Evolutionary conservation across 2,113 vertebrate species (phyloP), one percentile per base, ranked within the genome.

Genomic region (Turnix velox): DNA sequence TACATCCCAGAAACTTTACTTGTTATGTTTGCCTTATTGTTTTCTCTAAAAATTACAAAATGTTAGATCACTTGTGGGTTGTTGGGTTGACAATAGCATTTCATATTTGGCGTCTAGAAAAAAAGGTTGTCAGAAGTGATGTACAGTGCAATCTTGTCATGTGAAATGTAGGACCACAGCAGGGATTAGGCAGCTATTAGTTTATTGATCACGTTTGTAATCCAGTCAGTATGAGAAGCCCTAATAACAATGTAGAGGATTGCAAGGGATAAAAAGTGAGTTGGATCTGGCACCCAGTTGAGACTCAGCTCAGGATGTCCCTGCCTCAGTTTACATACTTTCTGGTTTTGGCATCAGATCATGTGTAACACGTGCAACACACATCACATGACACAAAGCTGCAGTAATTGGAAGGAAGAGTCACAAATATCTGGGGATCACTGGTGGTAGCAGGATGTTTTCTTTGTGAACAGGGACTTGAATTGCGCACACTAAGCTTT

Each of bases 401-500:
- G 20, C 17, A 33, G 22, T 24, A 27, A 5, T 46, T 8, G n/a
- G 27, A 43, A 49, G 24, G 9, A 16, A 9, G 25, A 18, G 12
- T 46, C n/a, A 6, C n/a, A 39, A 2, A 58, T 76, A 45, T 15
- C n/a, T 68, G 27, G 8, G 37, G 58, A 16, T 67, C 6, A 6
- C 2, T 0, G 2, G 13, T 0, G 0, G n/a, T 46, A 27, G 20
- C 30, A 59, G 24, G 20, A 39, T 46, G 12, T 58, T 62, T 54
- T 18, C 37, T 31, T 59, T 28, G 13, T 49, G 33, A 66, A 3
- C 9, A 66, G 39, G 22, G 28, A 9, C 20, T 48, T 18, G 14
- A 2, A 2, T 52, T 6, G 0, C 6, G 25, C 19, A n/a, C 40
- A 25, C 19, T 1, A 13, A 89, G 18, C n/a, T 25, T 1, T 4